Conservation (phyloP, 2,113 vertebrate species). For the Ptychochromis oligacanthus region DNA sequence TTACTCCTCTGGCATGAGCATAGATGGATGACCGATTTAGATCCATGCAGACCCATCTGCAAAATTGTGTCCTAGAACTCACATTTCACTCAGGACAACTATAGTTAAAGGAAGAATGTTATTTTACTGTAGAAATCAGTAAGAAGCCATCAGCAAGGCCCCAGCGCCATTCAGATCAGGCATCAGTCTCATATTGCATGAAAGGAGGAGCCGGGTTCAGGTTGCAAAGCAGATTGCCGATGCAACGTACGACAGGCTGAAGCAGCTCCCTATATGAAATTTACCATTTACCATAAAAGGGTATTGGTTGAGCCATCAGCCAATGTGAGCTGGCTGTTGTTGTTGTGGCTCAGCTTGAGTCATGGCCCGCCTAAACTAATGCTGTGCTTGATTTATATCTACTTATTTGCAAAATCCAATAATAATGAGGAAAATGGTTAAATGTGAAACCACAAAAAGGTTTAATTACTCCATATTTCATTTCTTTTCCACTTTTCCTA, state of each 20-base stretch:
- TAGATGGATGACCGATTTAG: not conserved
- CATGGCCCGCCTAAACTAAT: not conserved
- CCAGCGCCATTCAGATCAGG: rapidly evolving
- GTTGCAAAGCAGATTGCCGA: not conserved
- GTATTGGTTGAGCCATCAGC: not conserved
- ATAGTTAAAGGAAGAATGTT: too few relatives aligned
- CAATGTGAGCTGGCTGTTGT: not conserved
- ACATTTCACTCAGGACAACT: too few relatives aligned
- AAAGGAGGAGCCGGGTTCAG: not conserved
- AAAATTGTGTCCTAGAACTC: too few relatives aligned
- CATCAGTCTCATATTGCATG: not conserved
- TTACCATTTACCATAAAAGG: not conserved
- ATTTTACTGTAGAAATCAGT: too few relatives aligned
- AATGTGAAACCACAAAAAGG: not conserved
- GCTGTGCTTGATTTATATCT: not conserved
- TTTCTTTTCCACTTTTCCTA: not conserved
- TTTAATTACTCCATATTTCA: rapidly evolving
- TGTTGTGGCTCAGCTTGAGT: not conserved
- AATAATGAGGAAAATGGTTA: not conserved
- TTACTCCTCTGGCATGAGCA: not conserved
- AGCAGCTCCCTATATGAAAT: not conserved
- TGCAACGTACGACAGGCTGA: not conserved
- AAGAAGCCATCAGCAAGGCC: not conserved
- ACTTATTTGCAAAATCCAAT: not conserved
- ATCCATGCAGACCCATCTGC: not conserved